Percentiles rank a stretch among this genome's conserved stretches.
phyloP scores from a whole-genome alignment of 2,888 invertebrate genomes.

The Nematopogon swammerdamellus region DNA sequence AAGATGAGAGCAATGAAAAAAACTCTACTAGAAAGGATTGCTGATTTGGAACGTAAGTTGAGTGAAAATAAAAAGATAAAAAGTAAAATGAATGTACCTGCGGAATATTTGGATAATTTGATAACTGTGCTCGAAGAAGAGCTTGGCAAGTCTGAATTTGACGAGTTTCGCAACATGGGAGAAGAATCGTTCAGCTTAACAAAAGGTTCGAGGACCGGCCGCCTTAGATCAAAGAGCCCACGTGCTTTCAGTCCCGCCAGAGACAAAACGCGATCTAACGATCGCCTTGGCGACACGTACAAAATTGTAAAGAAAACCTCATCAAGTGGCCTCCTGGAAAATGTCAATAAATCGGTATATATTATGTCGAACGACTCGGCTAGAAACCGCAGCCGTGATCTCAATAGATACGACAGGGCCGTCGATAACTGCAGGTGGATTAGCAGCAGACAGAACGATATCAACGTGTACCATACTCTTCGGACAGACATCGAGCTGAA shows the following conservation, averaged over 20 bases:
- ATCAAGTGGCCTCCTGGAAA: too few relatives aligned
- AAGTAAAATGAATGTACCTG: conserved; percentile 20
- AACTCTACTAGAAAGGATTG: conserved; percentile 29
- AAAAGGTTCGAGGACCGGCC: too few relatives aligned
- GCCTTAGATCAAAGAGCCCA: too few relatives aligned
- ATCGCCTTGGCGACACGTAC: too few relatives aligned
- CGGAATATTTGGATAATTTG: conserved; percentile 32
- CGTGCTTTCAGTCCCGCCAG: too few relatives aligned
- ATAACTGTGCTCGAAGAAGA: conserved; percentile 43
- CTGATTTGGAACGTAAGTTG: conserved; percentile 24
- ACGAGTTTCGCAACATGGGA: background rate
- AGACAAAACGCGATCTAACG: too few relatives aligned
- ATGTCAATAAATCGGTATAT: too few relatives aligned
- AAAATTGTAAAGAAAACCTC: too few relatives aligned
- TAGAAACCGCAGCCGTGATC: background rate
- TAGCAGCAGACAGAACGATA: background rate
- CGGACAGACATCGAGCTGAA: background rate
- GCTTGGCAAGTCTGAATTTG: conserved; percentile 16
- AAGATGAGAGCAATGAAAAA: conserved; percentile 23
- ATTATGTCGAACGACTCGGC: too few relatives aligned
- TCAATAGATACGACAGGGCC: background rate
- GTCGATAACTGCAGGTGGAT: background rate
- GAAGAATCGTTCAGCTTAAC: too few relatives aligned
- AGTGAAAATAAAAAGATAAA: conserved; percentile 18
- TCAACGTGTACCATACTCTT: background rate